Base-by-base conservation (phyloP, 2,797 vertebrate species). In the Hippocampus kuda region DNA sequence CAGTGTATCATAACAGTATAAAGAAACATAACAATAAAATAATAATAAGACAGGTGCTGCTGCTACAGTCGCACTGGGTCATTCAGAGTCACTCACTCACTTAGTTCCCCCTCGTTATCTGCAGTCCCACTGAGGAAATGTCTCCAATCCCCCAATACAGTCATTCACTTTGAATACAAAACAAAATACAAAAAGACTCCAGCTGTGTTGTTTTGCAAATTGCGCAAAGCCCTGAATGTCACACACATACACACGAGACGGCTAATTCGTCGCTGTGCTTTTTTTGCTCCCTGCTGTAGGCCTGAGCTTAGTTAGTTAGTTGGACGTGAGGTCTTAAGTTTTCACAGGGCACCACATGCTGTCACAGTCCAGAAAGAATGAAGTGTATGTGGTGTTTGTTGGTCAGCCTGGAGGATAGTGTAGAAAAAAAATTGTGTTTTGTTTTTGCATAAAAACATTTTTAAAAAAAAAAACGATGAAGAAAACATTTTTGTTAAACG, bases 1-100 rank as follows among this genome's bases (percentile, higher is more conserved):
- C 93, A 94, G 86, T 90, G 93, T 93, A 94, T 91, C 93, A 90
- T 89, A 92, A 92, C 88, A 91, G 87, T 90, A 86, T 89, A 88
- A 91, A 92, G 67, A 77, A 91, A 91, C 91, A 7, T n/a, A 20
- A 87, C 66, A 62, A 54, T 18, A 60, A 9, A 60, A 34, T 27
- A 59, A 27, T 56, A 70, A 15, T 7, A 70, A 71, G 63, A 41
- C 8, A 49, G 42, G 65, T 65, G 73, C 72, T 91, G 95, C 95
- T 97, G 95, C 95, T 97, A 98, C 95, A 95, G 86, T 77, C 84
- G 86, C 6, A 93, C 96, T 95, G 94, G 94, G 94, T 95, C 90
- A 82, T 86, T 84, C 86, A 83, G 87, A 89, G 90, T 77, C 71
- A 1, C 72, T 67, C 46, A 77, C 53, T 26, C 24, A 56, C 26